Evolutionary conservation across 2,797 vertebrate species (phyloP), one percentile per base, ranked within the genome.

Genomic region (Crenichthys baileyi): DNA sequence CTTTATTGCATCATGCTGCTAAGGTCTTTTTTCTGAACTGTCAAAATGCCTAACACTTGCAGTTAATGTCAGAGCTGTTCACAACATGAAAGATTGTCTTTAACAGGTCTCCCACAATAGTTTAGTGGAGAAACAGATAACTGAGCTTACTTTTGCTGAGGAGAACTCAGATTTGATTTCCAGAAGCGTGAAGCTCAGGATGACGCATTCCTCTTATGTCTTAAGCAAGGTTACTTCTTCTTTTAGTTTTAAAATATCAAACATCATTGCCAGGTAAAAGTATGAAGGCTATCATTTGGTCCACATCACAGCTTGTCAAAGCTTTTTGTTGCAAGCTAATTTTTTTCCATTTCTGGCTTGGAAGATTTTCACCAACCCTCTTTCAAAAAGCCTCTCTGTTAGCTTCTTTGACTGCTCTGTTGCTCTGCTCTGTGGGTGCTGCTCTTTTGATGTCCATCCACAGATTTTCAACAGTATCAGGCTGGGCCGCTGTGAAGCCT

Each of bases 401-500:
- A 36, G 41, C 36, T 44, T 53, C 65, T 77, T 65, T 79, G 70
- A 36, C 60, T 65, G 31, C 26, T 41, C 77, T 55, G 48, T 8
- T n/a, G n/a, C n/a, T n/a, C 60, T 65, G 31, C 26, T 41, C 77
- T 55, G 48, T 8, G 16, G 44, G 67, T 46, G 22, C 55, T 46
- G 60, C 36, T 44, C 36, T 73, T 79, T 65, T 73, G 48, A 67
- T 11, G 46, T 67, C 24, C 58, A 31, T 67, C n/a, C 48, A 73
- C 39, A 53, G 48, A 65, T 55, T 78, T 78, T 72, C 36, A 67
- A 70, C 46, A 73, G 26, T 56, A 20, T 73, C 55, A 55, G 70
- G 22, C 26, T 51, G 16, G 48, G 31, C 31, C 13, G 22, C 46
- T 72, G 16, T 46, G 58, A 79, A 29, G 44, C 31, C 71, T 20